Evolutionary conservation across 2,888 invertebrate genomes (phyloP).

Genomic region (Stenodera caucasica): DNA sequence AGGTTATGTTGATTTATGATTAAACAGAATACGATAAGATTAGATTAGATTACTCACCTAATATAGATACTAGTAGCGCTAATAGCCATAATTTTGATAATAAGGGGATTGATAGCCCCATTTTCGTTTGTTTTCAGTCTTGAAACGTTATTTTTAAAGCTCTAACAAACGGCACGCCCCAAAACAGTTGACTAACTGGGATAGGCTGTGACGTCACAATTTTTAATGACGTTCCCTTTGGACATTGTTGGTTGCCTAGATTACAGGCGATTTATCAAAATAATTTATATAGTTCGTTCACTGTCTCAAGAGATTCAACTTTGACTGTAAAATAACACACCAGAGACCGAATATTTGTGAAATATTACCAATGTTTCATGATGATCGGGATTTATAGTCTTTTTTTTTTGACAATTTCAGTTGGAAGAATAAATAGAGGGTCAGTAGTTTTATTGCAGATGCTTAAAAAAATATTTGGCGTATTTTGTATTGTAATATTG

Average conservation of each 20-base stretch:
- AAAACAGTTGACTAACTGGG: conserved; percentile 16
- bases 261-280: not conserved
- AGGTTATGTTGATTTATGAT: not conserved
- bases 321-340: no score
- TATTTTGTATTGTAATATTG: not conserved
- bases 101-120: conserved; percentile 5
- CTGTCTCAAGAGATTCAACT: no score
- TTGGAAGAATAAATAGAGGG: no score
- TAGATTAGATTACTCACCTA: conserved; percentile 14
- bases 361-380: no score
- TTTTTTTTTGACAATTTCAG: no score
- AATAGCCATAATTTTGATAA: conserved; percentile 10
- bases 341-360: no score
- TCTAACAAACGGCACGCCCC: conserved; percentile 20
- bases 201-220: conserved; percentile 2
- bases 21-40: not conserved
- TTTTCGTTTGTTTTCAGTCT: not conserved
- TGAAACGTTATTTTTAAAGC: not conserved
- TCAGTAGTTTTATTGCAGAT: no score
- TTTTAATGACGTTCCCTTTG: not conserved
- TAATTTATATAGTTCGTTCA: not conserved
- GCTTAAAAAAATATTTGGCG: no score
- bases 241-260: not conserved
- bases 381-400: no score
- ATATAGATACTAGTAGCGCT: conserved; percentile 1